Base-by-base conservation (phyloP, 2,113 vertebrate species). In the Psammodynastes pulverulentus region DNA sequence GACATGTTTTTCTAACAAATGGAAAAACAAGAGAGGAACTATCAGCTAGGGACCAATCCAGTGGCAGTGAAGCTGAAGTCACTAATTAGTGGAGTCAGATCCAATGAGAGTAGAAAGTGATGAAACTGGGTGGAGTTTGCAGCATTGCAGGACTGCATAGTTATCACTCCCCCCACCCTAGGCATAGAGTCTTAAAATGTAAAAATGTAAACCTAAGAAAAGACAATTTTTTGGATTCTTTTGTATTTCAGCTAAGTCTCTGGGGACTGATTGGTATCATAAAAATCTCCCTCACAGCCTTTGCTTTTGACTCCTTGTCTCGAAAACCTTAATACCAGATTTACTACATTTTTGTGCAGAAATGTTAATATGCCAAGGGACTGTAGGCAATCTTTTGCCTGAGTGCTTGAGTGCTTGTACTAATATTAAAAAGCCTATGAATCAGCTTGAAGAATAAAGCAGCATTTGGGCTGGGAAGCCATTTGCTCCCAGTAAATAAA, bases 401-500 rank as follows among this genome's bases (percentile, higher is more conserved):
- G 86, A 93, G n/a, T 88, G 86, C 52, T 91, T 89, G 86, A 93
- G n/a, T 88, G 86, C 52, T 91, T 89, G 92, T 93, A 72, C 79
- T 92, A 67, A 54, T 89, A 88, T 92, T 94, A 94, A 94, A 94
- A 94, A 89, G 56, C 15, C 12, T 1, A 0, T 21, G 21, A 84
- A 94, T 84, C 92, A 93, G 87, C 43, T 94, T 88, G 93, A 87
- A 94, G 91, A 94, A 92, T 43, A 88, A 94, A 58, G 48, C 56
- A 94, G 67, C 48, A 91, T 19, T 5, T 49, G 62, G 58, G 56
- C 56, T 51, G 34, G 34, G 34, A 49, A 49, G 48, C 2, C 51
- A 29, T 89, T 67, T 79, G 51, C 49, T 92, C 90, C 90, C 92
- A 49, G 9, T 89, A 91, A 93, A 94, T 53, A 92, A 94, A 58